A percentile compares a stretch with the other conserved stretches of the same genome.
Conservation (phyloP, 2,888 invertebrate genomes). For the Habrosyne pyritoides region DNA sequence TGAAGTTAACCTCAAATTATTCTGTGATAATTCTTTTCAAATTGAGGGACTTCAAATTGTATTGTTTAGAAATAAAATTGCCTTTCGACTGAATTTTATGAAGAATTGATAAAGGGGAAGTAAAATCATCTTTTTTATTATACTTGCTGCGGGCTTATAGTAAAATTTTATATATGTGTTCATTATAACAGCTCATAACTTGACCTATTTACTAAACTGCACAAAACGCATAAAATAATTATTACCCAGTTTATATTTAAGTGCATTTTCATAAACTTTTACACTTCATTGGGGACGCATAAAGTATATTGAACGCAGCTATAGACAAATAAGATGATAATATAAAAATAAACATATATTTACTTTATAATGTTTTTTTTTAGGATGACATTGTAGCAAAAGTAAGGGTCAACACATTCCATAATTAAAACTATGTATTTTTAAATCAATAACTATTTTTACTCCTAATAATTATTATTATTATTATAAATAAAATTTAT, state of each 20-base stretch:
- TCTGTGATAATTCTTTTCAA: constrained; percentile 82
- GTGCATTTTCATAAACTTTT: constrained; percentile 10
- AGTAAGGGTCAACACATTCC: constrained; percentile 66
- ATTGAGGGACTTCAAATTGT: constrained; percentile 78
- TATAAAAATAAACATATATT: not conserved
- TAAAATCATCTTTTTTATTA: not conserved
- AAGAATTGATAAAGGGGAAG: not conserved
- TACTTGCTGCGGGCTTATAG: not conserved
- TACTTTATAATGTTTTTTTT: constrained; percentile 24
- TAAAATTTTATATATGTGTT: not conserved
- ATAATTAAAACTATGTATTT: constrained; percentile 47
- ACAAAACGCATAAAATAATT: not conserved
- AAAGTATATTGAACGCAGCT: not conserved
- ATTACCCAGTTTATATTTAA: not conserved
- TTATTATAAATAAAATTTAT: constrained; percentile 38
- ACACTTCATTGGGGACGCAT: constrained; percentile 10
- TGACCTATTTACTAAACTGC: not conserved
- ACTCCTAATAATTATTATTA: constrained; percentile 45
- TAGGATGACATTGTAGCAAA: constrained; percentile 72
- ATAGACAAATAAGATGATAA: not conserved
- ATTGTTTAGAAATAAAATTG: constrained; percentile 40
- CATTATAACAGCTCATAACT: not conserved
- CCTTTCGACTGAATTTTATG: constrained; percentile 14
- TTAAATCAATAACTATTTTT: constrained; percentile 58
- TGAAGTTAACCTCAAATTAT: constrained; percentile 78